Base-by-base conservation (phyloP, 1,140 invertebrate species). In the Dendrolimus kikuchii region DNA sequence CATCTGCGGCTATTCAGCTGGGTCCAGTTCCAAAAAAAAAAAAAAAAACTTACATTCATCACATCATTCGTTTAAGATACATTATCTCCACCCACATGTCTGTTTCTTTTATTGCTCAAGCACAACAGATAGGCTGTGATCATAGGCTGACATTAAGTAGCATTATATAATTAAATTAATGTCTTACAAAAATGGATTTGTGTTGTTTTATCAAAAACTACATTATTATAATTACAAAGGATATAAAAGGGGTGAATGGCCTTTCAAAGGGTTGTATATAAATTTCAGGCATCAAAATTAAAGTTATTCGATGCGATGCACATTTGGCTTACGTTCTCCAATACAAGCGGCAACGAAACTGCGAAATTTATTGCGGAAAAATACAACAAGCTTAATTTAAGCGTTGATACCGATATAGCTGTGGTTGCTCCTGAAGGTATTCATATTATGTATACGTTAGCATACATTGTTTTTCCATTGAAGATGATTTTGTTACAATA, bases 321-420 rank as follows among this genome's bases (percentile, higher is more conserved):
- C 48, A 38, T 60, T 39, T 85, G 81, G 81, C 59, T 85, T 5
- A 55, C 81, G 6, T 8, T 73, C 38, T 53, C 66, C 7, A 51
- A 55, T 7, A 23, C 42, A 38, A 49, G 43, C 38, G 40, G 55
- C 36, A 52, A 47, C 45, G 47, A 45, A 1, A 59, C 48, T 36
- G 36, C 23, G 36, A 43, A 52, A n/a, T 54, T 51, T 38, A 55
- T 68, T 5, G 47, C 68, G 7, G 47, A 62, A 5, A 44, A 58
- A 6, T 70, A 81, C 45, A 46, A 49, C 40, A 39, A 45, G 4
- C 55, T 81, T 5, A 75, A 81, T 57, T 48, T 84, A 7, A 81
- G 76, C 51, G 55, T 82, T 0, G 67, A 82, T 40, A 62, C 77
- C 47, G 81, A 84, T 55, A 46, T 84, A 23, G 65, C 67, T 9